phyloP scores from a whole-genome alignment of 2,888 invertebrate genomes.

The Barypeithes pellucidus region DNA sequence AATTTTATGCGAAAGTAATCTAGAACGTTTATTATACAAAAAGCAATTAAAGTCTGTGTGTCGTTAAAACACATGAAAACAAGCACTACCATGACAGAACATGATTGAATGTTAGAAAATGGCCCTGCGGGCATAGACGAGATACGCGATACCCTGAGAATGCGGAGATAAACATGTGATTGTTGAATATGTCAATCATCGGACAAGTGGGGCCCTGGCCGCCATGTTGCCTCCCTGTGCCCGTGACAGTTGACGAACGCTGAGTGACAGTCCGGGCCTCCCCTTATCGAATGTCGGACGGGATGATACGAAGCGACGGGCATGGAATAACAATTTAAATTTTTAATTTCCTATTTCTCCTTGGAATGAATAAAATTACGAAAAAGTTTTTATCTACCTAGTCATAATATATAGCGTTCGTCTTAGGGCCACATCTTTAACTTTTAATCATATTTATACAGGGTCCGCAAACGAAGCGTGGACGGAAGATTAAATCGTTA shows the following conservation, averaged over 20 bases:
- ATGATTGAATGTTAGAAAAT: constrained; percentile 61
- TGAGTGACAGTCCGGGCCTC: constrained; percentile 65
- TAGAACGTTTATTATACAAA: neutral
- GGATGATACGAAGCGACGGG: constrained; percentile 9
- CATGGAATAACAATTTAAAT: constrained; percentile 24
- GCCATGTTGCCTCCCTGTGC: constrained; percentile 64
- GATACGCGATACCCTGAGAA: constrained; percentile 65
- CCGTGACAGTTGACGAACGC: constrained; percentile 65
- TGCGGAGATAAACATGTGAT: constrained; percentile 66
- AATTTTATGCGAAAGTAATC: neutral
- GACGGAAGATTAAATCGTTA: no score
- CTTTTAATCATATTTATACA: no score
- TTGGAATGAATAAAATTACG: neutral
- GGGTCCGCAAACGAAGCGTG: no score
- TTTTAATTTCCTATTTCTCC: constrained; percentile 25
- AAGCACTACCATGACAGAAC: constrained; percentile 55
- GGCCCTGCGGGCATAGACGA: constrained; percentile 49
- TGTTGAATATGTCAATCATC: constrained; percentile 69
- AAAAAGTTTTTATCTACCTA: constrained; percentile 12
- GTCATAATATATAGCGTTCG: no score
- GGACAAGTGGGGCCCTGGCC: constrained; percentile 64
- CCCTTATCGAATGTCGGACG: constrained; percentile 62
- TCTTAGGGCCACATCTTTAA: no score
- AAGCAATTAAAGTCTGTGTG: constrained; percentile 37
- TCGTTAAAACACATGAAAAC: constrained; percentile 30